Evolutionary conservation across 2,113 vertebrate genomes (phyloP).

Genomic region (Seriola aureovittata): DNA sequence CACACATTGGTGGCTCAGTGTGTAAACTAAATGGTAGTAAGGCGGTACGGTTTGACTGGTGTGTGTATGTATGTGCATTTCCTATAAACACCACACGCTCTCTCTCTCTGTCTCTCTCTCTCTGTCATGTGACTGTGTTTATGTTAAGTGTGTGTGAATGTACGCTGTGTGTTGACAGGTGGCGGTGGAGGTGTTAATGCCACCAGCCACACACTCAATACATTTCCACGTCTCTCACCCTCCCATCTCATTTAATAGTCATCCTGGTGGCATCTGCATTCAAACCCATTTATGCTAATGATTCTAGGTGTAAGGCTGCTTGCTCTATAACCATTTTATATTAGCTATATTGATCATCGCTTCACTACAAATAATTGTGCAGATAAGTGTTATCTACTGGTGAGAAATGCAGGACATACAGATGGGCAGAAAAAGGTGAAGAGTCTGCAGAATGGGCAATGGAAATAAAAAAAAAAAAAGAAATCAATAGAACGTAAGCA

Average conservation of each 20-base stretch:
- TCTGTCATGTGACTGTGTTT: constrained; percentile 26
- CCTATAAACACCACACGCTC: neutral
- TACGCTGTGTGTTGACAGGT: constrained; percentile 56
- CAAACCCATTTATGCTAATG: constrained; percentile 79
- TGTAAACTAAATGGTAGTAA: constrained; percentile 53
- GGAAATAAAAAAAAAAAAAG: constrained; percentile 50
- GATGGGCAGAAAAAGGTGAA: constrained; percentile 73
- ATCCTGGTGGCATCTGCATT: constrained; percentile 59
- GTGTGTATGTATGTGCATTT: constrained; percentile 24
- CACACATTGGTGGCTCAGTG: constrained; percentile 76
- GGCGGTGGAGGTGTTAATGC: constrained; percentile 51
- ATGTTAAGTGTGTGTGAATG: neutral
- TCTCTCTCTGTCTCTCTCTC: neutral
- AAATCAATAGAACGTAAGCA: constrained; percentile 80
- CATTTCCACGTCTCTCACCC: constrained; percentile 55
- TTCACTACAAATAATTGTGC: constrained; percentile 74
- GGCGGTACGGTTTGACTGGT: neutral
- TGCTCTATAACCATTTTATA: constrained; percentile 77
- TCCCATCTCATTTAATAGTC: constrained; percentile 54
- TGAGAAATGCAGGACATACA: constrained; percentile 64
- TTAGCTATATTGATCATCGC: constrained; percentile 77
- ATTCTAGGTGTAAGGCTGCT: constrained; percentile 43
- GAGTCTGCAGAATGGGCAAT: constrained; percentile 71
- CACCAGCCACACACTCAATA: constrained; percentile 52
- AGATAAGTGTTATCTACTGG: constrained; percentile 76